These are phyloP conservation scores for Emydoidea blandingii DNA, from an alignment of 2,797 vertebrate genomes.

Conservation along the genomic window DNA sequence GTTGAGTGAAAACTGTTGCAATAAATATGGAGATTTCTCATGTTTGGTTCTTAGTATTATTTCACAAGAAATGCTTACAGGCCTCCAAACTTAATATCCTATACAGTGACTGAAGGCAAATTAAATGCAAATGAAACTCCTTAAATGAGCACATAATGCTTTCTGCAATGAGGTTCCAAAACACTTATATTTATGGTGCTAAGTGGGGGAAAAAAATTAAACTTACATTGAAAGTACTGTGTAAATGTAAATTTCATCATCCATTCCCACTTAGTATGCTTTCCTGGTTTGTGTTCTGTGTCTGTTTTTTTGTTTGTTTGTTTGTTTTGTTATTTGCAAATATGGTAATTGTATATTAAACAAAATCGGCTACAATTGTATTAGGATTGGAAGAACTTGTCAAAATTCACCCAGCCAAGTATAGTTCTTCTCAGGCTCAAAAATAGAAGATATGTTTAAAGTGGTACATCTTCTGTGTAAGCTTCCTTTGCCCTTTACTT, in stretches of 20 bases:
- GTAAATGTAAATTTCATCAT: constrained; percentile 66
- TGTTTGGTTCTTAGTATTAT: constrained; percentile 33
- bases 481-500: not conserved
- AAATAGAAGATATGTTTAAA: constrained; percentile 27
- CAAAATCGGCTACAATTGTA: constrained; percentile 38
- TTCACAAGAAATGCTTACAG: constrained; percentile 41
- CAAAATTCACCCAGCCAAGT: constrained; percentile 25
- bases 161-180: constrained; percentile 49
- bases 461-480: constrained; percentile 10
- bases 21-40: constrained; percentile 41
- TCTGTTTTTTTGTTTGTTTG: not conserved
- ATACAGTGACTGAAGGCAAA: constrained; percentile 55
- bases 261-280: constrained; percentile 52
- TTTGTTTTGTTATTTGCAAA: constrained; percentile 39
- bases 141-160: constrained; percentile 56
- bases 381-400: constrained; percentile 57
- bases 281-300: constrained; percentile 60
- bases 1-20: not conserved
- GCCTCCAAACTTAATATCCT: constrained; percentile 65
- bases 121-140: constrained; percentile 70
- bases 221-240: constrained; percentile 27
- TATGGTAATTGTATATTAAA: constrained; percentile 44
- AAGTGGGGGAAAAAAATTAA: constrained; percentile 42
- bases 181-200: constrained; percentile 48
- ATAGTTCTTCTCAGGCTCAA: not conserved